These are phyloP conservation scores for Spilogale gracilis DNA, from an alignment of 2,113 vertebrate genomes.

Conservation along the genomic window DNA sequence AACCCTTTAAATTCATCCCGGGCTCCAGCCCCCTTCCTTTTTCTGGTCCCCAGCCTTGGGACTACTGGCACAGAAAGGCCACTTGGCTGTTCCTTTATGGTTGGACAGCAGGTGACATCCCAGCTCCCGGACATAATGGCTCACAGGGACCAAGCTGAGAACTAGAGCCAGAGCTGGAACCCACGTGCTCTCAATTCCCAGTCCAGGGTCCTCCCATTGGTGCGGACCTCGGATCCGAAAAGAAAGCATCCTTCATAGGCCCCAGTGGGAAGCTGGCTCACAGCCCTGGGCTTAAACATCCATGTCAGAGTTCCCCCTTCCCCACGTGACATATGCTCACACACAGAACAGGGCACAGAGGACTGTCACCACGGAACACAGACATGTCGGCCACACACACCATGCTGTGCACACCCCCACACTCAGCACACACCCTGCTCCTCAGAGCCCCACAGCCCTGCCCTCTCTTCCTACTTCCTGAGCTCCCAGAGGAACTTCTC, in stretches of 20 bases:
- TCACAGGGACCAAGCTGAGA: not conserved
- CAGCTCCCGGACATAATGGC: not conserved
- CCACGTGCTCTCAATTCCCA: not conserved
- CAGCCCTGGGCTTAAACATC: not conserved
- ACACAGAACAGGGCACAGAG: not conserved
- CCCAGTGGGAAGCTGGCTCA: not conserved
- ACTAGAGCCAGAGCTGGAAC: not conserved
- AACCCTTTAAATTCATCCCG: not conserved
- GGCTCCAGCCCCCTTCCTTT: no score
- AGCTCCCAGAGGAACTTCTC: not conserved
- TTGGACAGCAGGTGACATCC: no score
- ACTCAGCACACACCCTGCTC: no score
- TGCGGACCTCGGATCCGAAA: not conserved
- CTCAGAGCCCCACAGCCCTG: not conserved
- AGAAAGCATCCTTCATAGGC: not conserved
- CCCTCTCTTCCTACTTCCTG: not conserved
- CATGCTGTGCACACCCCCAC: not conserved
- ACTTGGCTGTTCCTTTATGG: no score
- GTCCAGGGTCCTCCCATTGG: not conserved
- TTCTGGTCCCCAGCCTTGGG: no score
- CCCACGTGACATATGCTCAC: not conserved
- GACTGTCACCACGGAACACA: no score
- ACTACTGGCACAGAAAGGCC: no score
- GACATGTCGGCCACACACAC: accelerated
- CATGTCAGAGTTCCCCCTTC: not conserved